Evolutionary conservation across 2,113 vertebrate species (phyloP).

Genomic region (Melanotaenia duboulayi): DNA sequence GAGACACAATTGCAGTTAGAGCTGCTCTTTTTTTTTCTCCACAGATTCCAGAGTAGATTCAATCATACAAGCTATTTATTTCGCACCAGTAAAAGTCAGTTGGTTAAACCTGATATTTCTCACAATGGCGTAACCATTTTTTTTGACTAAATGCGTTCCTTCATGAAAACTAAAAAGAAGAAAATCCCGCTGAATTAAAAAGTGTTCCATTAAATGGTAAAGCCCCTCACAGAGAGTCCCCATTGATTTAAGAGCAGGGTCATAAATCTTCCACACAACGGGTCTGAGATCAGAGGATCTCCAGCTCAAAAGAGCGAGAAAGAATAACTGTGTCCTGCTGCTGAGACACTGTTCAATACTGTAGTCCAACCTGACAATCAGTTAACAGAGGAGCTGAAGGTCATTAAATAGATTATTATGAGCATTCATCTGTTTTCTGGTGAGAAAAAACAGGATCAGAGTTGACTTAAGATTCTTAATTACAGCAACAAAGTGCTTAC

Average conservation of each 20-base stretch:
- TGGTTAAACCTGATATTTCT: constrained; percentile 45
- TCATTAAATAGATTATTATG: constrained; percentile 64
- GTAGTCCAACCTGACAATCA: constrained; percentile 67
- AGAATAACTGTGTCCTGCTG: constrained; percentile 66
- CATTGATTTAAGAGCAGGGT: constrained; percentile 75
- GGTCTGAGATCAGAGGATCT: constrained; percentile 63
- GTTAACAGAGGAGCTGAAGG: constrained; percentile 60
- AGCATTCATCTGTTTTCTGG: constrained; percentile 30
- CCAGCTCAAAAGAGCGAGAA: constrained; percentile 53
- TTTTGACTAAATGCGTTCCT: constrained; percentile 46
- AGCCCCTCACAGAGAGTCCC: constrained; percentile 60
- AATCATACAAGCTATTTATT: constrained; percentile 52
- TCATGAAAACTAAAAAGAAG: constrained; percentile 61
- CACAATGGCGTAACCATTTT: constrained; percentile 34
- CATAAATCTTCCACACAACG: constrained; percentile 74
- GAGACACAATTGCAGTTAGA: constrained; percentile 36
- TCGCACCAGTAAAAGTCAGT: constrained; percentile 22
- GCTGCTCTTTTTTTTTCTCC: constrained; percentile 11
- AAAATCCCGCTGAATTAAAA: constrained; percentile 67
- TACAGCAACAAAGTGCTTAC: constrained; percentile 9
- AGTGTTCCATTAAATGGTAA: constrained; percentile 63
- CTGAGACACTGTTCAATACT: constrained; percentile 62
- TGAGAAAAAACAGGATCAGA: constrained; percentile 40
- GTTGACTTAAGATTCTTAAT: constrained; percentile 38
- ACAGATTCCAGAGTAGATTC: constrained; percentile 30